Base-by-base conservation (phyloP, 2,113 vertebrate genomes). In the Platycercus adscitus region DNA sequence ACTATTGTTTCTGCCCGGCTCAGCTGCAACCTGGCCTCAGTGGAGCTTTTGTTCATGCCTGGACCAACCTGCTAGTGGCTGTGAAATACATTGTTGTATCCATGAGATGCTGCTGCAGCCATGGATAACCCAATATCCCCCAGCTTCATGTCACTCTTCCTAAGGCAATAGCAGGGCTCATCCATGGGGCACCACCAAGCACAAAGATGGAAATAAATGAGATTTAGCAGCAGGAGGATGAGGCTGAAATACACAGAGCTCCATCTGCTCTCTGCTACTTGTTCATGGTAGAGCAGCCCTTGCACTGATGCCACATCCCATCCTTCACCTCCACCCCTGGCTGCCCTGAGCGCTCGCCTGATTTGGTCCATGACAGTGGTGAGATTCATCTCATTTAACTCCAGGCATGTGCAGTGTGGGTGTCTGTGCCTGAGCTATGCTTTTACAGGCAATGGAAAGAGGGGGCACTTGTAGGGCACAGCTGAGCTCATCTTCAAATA, bases 1-100 rank as follows among this genome's bases (percentile, higher is more conserved):
- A 11, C 73, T 77, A 80, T 95, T 96, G 92, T 95, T 96, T 56
- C 77, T 92, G 50, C 65, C 43, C 1, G 0, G 88, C 92, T 93
- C 95, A 95, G 91, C 96, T 97, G 95, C 63, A 79, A 47, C 0
- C 0, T 46, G 56, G 25, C 80, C 88, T 97, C 95, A 93, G 73
- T 89, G 77, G 81, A 79, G 63, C 86, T 94, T 84, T 93, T 97
- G 95, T 95, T 94, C 7, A 0, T 76, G 86, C 25, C 76, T 68
- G 50, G 31, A 31, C 41, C 83, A 92, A 90, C 65, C 65, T 87
- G 70, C 1, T 6, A 61, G 56, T 24, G 69, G 33, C 56, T 88
- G 26, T 91, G 83, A 93, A 94, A 91, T 13, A 37, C 18, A 24
- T 28, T 49, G 81, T 92, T 95, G 80, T 91, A 28, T 46, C 23